Evolutionary conservation across 1,140 invertebrate species (phyloP).

Genomic region (Camponotus vicinus): DNA sequence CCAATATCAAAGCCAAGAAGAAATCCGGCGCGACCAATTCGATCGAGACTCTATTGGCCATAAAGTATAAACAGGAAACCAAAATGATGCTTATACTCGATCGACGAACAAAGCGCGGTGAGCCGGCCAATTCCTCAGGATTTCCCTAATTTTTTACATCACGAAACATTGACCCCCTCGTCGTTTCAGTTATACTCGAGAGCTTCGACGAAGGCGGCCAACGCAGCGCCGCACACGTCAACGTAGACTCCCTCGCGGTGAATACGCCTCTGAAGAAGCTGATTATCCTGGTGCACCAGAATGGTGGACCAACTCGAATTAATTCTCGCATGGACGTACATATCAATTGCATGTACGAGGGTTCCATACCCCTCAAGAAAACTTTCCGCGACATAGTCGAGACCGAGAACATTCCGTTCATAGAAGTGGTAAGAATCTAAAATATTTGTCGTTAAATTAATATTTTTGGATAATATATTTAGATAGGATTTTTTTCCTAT

Average conservation of each 20-base stretch:
- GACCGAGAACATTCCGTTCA: slow-evolving; percentile 1
- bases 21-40: slow-evolving; percentile 80
- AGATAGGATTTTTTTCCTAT: too few relatives aligned
- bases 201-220: slow-evolving; percentile 85
- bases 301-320: slow-evolving; percentile 73
- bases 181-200: slow-evolving; percentile 88
- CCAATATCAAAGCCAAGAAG: slow-evolving; percentile 88
- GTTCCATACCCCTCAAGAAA: slow-evolving; percentile 85
- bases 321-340: slow-evolving; percentile 87
- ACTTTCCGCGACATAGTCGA: slow-evolving; percentile 85
- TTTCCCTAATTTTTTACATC: background rate
- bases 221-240: slow-evolving; percentile 79
- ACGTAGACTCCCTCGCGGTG: slow-evolving; percentile 86
- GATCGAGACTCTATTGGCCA: slow-evolving; percentile 88
- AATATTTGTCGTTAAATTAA: background rate
- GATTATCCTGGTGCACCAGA: slow-evolving; percentile 87
- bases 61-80: slow-evolving; percentile 89
- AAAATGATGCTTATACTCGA: slow-evolving; percentile 90
- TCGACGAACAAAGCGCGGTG: slow-evolving; percentile 88
- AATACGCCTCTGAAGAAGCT: slow-evolving; percentile 85
- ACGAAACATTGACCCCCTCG: background rate
- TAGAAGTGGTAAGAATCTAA: slow-evolving; percentile 78
- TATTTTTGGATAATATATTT: too few relatives aligned
- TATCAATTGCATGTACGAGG: slow-evolving; percentile 87
- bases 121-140: slow-evolving; percentile 66